phyloP scores from a whole-genome alignment of 1,140 invertebrate genomes.

The Drosophila watanabei region DNA sequence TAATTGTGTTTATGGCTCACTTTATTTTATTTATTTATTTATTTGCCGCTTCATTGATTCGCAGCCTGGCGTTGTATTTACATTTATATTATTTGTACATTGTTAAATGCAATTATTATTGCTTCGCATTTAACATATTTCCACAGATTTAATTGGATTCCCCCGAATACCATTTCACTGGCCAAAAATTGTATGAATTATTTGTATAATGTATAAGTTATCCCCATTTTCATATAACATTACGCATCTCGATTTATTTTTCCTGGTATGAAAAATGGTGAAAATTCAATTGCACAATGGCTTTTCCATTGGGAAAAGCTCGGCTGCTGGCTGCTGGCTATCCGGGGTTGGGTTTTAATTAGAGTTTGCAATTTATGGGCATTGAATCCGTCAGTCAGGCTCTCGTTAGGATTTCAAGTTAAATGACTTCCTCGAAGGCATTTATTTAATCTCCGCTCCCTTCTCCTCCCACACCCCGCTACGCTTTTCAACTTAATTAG shows the following conservation, averaged over 20 bases:
- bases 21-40: slow-evolving; percentile 5
- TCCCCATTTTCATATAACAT: slow-evolving; percentile 5
- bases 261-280: background rate
- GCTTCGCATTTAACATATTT: background rate
- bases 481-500: slow-evolving; percentile 77
- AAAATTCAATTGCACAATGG: slow-evolving; percentile 5
- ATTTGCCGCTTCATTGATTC: background rate
- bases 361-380: slow-evolving; percentile 7
- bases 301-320: background rate
- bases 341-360: slow-evolving; percentile 5
- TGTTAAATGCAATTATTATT: slow-evolving; percentile 10
- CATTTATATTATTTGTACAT: background rate
- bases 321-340: background rate
- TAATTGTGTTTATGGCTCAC: slow-evolving; percentile 4
- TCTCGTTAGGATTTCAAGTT: slow-evolving; percentile 8
- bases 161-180: background rate
- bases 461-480: background rate
- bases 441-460: slow-evolving; percentile 1
- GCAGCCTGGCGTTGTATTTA: background rate
- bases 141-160: slow-evolving; percentile 9
- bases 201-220: slow-evolving; percentile 5
- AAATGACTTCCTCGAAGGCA: slow-evolving; percentile 11
- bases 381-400: slow-evolving; percentile 12
- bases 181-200: background rate
- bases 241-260: background rate